Conservation (phyloP, 2,113 vertebrate species). For the Rhea americana region DNA sequence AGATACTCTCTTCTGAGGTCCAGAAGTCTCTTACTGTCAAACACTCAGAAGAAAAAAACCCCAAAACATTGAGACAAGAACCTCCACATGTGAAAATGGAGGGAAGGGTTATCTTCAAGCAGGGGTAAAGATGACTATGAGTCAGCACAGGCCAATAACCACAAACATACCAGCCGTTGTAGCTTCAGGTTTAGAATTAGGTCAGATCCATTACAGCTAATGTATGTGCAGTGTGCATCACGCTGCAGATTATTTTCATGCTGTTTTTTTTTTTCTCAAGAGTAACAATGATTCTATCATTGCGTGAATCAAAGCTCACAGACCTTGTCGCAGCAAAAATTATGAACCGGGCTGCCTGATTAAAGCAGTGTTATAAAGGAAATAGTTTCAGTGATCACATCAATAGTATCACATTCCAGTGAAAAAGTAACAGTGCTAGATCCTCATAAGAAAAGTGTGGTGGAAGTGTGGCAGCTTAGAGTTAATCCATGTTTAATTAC, state of each 20-base stretch:
- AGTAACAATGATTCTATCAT: not conserved
- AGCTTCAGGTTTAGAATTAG: not conserved
- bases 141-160: not conserved
- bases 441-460: not conserved
- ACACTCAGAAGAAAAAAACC: not conserved
- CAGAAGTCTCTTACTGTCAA: not conserved
- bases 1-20: not conserved
- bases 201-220: accelerated
- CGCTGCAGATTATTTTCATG: not conserved
- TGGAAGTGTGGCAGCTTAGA: not conserved
- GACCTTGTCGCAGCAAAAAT: not conserved
- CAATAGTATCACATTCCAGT: not conserved
- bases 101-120: not conserved
- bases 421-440: not conserved
- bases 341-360: not conserved
- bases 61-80: not conserved
- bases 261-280: not conserved
- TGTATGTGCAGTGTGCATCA: accelerated
- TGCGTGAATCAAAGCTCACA: not conserved
- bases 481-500: not conserved
- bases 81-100: not conserved
- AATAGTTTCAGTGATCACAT: not conserved
- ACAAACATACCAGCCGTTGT: not conserved
- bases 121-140: not conserved
- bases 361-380: not conserved